Evolutionary conservation across 2,113 vertebrate species (phyloP).

Genomic region (Ailuropoda melanoleuca): DNA sequence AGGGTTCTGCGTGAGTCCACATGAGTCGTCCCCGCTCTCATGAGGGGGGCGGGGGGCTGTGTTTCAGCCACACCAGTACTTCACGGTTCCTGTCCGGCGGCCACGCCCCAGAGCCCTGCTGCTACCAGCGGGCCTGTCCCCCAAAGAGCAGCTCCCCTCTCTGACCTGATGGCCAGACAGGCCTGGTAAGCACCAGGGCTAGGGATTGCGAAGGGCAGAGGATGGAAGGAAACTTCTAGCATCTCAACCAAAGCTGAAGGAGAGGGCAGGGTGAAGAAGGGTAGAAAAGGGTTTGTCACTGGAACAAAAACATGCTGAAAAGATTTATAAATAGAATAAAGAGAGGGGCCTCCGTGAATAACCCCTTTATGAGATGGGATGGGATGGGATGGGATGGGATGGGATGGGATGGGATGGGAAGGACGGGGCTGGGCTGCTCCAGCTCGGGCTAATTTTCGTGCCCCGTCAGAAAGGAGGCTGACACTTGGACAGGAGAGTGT

Average conservation of each 20-base stretch:
- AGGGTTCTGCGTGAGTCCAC: background rate
- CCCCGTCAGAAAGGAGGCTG: background rate
- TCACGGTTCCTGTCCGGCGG: background rate
- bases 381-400: background rate
- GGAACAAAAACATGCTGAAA: background rate
- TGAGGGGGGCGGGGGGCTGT: fast-evolving
- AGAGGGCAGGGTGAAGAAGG: background rate
- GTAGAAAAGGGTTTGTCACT: background rate
- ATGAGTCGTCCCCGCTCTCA: background rate
- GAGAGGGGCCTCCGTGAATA: background rate
- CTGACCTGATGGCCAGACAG: background rate
- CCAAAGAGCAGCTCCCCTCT: background rate
- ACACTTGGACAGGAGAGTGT: background rate
- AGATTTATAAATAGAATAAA: conserved; percentile 52
- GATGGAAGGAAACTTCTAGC: background rate
- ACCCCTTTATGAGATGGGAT: background rate
- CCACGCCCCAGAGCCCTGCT: background rate
- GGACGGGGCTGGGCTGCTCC: background rate
- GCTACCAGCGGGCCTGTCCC: background rate
- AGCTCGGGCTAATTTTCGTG: background rate
- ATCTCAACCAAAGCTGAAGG: background rate
- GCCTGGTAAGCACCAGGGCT: background rate
- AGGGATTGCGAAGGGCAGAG: background rate
- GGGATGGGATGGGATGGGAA: background rate
- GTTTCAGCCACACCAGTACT: background rate